Evolutionary conservation across 2,797 vertebrate species (phyloP), one percentile per base, ranked within the genome.

Genomic region (Phalloptychus januarius): DNA sequence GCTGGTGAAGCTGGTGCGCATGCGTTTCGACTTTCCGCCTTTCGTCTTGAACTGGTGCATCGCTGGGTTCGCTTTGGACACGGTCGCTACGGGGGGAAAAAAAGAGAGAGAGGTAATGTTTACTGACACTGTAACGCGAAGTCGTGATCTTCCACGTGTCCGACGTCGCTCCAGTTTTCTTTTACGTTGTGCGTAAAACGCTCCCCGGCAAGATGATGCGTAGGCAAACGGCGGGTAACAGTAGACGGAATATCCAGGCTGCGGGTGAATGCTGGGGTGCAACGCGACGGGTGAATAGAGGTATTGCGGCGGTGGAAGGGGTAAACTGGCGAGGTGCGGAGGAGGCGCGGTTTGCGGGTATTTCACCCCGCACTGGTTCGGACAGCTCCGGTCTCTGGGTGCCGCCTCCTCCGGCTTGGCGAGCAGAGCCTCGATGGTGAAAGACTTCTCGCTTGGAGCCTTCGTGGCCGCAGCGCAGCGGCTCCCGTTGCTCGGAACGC

Each of bases 351-450:
- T 79, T 20, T 89, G 78, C 5, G 77, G 90, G 2, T 86, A 91
- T 72, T 91, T 93, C 46, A 88, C 72, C 52, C 81, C 86, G 65
- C 83, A 80, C 1, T 76, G 90, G 58, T 79, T 6, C 0, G 79
- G 81, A 56, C 84, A 91, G 3, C 78, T 79, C 76, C 85, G 87
- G n/a, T 84, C 88, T 74, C 65, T 74, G 77, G 61, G 12, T 0
- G 69, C 20, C 11, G 8, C 18, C 7, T 91, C 90, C 18, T 94
- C 93, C 0, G 96, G 93, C 63, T 91, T 95, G 13, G 96, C 95
- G 45, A 97, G 95, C 75, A 97, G 90, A 58, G 97, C 95, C 12
- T 97, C 97, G 38, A 97, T 96, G 4, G 96, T 96, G 92, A 97
- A 97, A 1, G 97, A 94, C 77, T 95, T 95, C 7, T 91, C 94